Conservation (phyloP, 2,797 vertebrate species). For the Sebastes cheni region DNA sequence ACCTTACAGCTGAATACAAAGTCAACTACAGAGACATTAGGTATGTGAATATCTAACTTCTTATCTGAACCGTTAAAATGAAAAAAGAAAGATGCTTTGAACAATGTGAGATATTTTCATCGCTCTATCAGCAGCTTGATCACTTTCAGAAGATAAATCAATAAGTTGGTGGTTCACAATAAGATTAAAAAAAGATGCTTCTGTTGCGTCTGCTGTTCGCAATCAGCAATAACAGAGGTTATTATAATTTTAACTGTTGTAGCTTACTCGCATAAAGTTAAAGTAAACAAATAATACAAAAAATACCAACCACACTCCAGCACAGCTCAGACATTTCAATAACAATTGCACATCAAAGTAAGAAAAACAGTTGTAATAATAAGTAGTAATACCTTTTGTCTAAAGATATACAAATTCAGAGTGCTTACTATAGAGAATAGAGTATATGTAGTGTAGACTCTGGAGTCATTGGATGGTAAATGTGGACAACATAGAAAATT, state of each 20-base stretch:
- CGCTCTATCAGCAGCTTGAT: neutral
- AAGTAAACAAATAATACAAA: neutral
- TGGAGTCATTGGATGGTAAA: neutral
- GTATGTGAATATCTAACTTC: neutral
- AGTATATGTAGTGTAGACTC: neutral
- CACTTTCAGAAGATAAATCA: neutral
- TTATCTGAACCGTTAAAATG: neutral
- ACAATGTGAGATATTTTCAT: neutral
- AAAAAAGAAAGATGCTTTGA: neutral
- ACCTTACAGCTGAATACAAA: neutral
- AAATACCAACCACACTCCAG: neutral
- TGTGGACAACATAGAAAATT: neutral
- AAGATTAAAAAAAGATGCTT: neutral
- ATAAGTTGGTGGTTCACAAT: neutral
- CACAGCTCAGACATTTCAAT: neutral
- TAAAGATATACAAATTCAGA: neutral
- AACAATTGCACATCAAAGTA: slow-evolving; percentile 8
- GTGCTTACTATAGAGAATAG: neutral
- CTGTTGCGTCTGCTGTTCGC: neutral
- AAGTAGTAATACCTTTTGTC: neutral
- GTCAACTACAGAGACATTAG: too few relatives aligned
- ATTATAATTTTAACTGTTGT: neutral
- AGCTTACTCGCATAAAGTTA: neutral
- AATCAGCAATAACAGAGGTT: neutral
- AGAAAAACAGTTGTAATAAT: neutral